phyloP scores from a whole-genome alignment of 1,140 invertebrate genomes.

The Cydia splendana region DNA sequence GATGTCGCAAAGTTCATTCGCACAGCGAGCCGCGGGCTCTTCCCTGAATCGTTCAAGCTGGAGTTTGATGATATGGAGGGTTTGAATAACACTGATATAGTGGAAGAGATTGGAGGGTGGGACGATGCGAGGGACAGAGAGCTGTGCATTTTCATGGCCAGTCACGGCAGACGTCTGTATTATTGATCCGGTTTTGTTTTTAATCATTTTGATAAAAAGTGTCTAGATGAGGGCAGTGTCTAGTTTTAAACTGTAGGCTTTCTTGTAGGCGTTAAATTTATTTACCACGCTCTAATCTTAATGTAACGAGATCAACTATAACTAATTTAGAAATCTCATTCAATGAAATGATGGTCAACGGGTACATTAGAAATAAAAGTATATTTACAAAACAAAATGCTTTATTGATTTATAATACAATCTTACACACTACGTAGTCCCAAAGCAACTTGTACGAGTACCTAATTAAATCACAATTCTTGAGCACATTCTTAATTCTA shows the following conservation, averaged over 20 bases:
- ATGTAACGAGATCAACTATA: no score
- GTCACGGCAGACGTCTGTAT: conserved; percentile 13
- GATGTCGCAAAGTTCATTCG: conserved; percentile 34
- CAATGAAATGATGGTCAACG: no score
- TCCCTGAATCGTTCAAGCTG: conserved; percentile 34
- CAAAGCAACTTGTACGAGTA: not conserved
- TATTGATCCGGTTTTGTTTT: not conserved
- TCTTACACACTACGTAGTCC: not conserved
- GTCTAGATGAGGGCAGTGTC: not conserved
- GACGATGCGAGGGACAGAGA: conserved; percentile 47
- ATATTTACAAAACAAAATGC: not conserved
- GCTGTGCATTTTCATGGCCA: conserved; percentile 43
- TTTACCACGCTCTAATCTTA: no score
- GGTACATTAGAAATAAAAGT: not conserved
- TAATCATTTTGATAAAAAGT: not conserved
- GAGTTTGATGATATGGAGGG: not conserved
- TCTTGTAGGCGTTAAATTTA: no score
- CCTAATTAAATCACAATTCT: conserved; percentile 3
- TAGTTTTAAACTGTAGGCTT: not conserved
- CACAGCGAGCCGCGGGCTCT: conserved; percentile 35
- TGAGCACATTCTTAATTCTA: not conserved
- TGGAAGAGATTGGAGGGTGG: conserved; percentile 38
- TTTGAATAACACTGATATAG: not conserved
- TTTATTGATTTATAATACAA: not conserved
- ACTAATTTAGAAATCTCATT: no score